Percentiles rank a stretch among this genome's conserved stretches.
phyloP scores from a whole-genome alignment of 2,113 vertebrate species.

The Sceloporus undulatus region DNA sequence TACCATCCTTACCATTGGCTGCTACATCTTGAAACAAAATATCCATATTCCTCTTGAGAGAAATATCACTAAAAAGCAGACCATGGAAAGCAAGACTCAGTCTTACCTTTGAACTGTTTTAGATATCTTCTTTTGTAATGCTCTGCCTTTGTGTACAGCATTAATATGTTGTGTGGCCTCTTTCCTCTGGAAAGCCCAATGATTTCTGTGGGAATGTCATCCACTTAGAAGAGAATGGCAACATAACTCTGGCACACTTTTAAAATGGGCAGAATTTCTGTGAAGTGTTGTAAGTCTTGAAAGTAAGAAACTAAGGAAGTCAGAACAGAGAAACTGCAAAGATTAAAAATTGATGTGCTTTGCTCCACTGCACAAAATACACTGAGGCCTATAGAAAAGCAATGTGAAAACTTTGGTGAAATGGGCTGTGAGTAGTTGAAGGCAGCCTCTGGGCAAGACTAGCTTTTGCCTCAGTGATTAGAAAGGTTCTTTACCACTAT shows the following conservation, averaged over 20 bases:
- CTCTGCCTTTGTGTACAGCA: constrained; percentile 29
- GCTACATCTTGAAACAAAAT: constrained; percentile 16
- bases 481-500: constrained; percentile 43
- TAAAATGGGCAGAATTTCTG: constrained; percentile 62
- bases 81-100: constrained; percentile 52
- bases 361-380: constrained; percentile 61
- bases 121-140: constrained; percentile 44
- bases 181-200: constrained; percentile 52
- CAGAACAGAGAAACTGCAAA: constrained; percentile 42
- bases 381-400: constrained; percentile 52
- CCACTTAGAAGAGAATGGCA: constrained; percentile 44
- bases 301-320: constrained; percentile 47
- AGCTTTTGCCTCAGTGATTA: constrained; percentile 52
- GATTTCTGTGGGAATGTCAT: constrained; percentile 48
- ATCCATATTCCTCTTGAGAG: constrained; percentile 12
- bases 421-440: constrained; percentile 54
- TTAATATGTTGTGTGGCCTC: constrained; percentile 18
- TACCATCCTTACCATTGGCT: not conserved
- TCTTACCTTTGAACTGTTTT: constrained; percentile 43
- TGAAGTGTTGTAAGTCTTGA: constrained; percentile 49
- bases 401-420: constrained; percentile 62
- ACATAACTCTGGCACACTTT: constrained; percentile 40
- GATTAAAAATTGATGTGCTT: constrained; percentile 72
- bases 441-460: constrained; percentile 62
- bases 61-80: constrained; percentile 44